Base-by-base conservation (phyloP, 1,140 invertebrate genomes). In the Sweltsa coloradensis region DNA sequence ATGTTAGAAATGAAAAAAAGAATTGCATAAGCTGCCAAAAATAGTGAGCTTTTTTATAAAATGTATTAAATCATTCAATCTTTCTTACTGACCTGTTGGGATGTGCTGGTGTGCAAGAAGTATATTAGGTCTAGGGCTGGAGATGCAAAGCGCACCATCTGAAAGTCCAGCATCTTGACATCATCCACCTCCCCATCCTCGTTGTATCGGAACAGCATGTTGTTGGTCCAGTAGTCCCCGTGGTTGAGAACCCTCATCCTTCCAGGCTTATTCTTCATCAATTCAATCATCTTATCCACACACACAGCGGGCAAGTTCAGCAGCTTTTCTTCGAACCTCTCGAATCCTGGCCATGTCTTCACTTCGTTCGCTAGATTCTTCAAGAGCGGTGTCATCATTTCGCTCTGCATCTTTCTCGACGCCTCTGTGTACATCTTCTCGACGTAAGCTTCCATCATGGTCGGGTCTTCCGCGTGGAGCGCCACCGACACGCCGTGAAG, bases 71-170 rank as follows among this genome's bases (percentile, higher is more conserved):
- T n/a, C n/a, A n/a, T n/a, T n/a, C n/a, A n/a, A n/a, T n/a, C n/a
- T n/a, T n/a, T n/a, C n/a, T n/a, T n/a, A n/a, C n/a, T n/a, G n/a
- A n/a, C n/a, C n/a, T n/a, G n/a, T n/a, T n/a, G n/a, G n/a, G n/a
- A n/a, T 3, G 49, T 50, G 26, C 52, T 54, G 1, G 48, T 51
- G 25, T 47, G 45, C 11, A 60, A 36, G 37, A 55, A 55, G 34
- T 57, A 53, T 1, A 24, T n/a, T 6, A 60, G 16, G 43, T 60
- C 58, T 2, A 47, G 36, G 6, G 45, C 51, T 9, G 50, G 51
- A 18, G 50, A 54, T 2, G 41, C 42, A 19, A 51, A 49, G 9
- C 41, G 39, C 7, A 39, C 9, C 4, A 54, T 43, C 39, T 58
- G 58, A 22, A 58, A 52, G 41, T 59, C 57, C 1, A 55, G 3